phyloP scores from a whole-genome alignment of 2,113 vertebrate genomes.

The Symphodus melops region DNA sequence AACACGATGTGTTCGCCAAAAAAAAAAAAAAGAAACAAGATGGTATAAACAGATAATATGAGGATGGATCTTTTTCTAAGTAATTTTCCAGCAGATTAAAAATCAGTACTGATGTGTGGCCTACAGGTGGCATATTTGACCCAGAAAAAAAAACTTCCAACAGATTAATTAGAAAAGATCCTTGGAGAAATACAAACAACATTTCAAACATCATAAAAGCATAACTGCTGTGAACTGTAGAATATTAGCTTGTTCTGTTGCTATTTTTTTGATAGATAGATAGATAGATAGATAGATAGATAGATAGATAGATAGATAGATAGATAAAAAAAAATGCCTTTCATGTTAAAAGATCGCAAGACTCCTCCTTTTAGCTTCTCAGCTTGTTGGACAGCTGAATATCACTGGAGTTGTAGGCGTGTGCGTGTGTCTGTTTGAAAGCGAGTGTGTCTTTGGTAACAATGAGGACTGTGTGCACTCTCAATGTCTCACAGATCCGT shows the following conservation, averaged over 20 bases:
- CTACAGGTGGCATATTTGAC: slow-evolving; percentile 42
- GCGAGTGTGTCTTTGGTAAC: slow-evolving; percentile 30
- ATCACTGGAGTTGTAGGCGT: slow-evolving; percentile 10
- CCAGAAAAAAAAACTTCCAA: slow-evolving; percentile 8
- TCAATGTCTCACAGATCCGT: slow-evolving; percentile 28
- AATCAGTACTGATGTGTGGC: slow-evolving; percentile 6
- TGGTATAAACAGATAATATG: not conserved
- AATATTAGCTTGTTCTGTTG: not conserved
- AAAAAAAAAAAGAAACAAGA: not conserved
- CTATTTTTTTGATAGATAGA: not conserved
- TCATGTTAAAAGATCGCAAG: not conserved
- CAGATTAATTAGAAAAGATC: not conserved
- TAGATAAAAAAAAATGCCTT: not conserved
- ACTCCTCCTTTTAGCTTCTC: slow-evolving; percentile 24
- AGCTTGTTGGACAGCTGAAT: slow-evolving; percentile 9
- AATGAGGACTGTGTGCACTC: slow-evolving; percentile 35
- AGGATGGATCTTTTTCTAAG: not conserved
- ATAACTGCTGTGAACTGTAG: not conserved
- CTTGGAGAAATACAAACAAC: not conserved
- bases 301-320: slow-evolving; percentile 2
- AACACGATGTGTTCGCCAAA: not conserved
- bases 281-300: slow-evolving; percentile 1
- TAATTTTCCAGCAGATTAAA: not conserved
- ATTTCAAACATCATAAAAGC: too few relatives aligned
- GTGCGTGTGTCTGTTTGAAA: slow-evolving; percentile 2